Evolutionary conservation across 2,888 invertebrate species (phyloP).

Genomic region (Pyrochroa serraticornis): DNA sequence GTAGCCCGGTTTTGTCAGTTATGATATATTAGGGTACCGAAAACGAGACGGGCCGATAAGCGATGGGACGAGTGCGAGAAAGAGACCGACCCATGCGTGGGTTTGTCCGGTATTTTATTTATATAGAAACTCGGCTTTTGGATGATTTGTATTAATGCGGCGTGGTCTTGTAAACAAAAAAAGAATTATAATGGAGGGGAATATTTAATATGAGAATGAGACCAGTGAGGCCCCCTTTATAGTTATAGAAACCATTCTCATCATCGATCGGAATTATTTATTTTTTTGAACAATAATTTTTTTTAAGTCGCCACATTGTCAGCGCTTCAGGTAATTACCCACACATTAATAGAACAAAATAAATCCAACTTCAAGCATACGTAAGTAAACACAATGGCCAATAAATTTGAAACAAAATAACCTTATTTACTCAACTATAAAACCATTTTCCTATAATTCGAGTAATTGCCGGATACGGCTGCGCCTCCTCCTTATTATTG

Average conservation of each 20-base stretch:
- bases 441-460: slow-evolving; percentile 49
- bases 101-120: slow-evolving; percentile 50
- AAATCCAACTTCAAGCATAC: slow-evolving; percentile 46
- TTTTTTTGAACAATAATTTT: background rate
- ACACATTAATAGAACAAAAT: slow-evolving; percentile 15
- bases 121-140: slow-evolving; percentile 51
- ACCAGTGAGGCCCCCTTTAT: too few relatives aligned
- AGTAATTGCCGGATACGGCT: slow-evolving; percentile 49
- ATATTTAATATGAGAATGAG: slow-evolving; percentile 30
- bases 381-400: slow-evolving; percentile 52
- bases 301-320: background rate
- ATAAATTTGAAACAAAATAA: slow-evolving; percentile 50
- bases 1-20: slow-evolving; percentile 53
- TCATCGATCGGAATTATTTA: background rate
- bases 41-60: slow-evolving; percentile 33
- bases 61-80: slow-evolving; percentile 7
- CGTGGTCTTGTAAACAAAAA: slow-evolving; percentile 31
- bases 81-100: slow-evolving; percentile 39
- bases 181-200: slow-evolving; percentile 43
- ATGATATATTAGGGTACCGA: slow-evolving; percentile 46
- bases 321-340: slow-evolving; percentile 9
- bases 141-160: slow-evolving; percentile 50
- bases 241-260: too few relatives aligned
- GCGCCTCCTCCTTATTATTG: slow-evolving; percentile 32
- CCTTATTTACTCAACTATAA: slow-evolving; percentile 53